Evolutionary conservation across 2,888 invertebrate species (phyloP).

Genomic region (Drosophila antonietae): DNA sequence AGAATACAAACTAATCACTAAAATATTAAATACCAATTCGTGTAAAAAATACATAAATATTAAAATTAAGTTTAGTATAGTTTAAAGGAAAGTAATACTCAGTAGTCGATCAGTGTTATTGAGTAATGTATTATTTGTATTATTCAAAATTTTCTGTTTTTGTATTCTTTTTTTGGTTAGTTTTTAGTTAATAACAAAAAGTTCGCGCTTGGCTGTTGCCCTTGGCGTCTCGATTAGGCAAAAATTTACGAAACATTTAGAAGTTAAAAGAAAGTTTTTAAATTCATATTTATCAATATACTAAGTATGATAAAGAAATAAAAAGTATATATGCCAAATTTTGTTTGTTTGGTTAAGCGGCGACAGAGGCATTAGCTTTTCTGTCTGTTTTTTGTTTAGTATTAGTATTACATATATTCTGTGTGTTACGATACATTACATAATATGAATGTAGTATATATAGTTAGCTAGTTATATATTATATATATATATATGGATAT

Average conservation of each 20-base stretch:
- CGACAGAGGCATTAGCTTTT: conserved; percentile 49
- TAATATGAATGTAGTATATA: conserved; percentile 41
- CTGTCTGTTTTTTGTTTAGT: background rate
- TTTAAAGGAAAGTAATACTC: conserved; percentile 45
- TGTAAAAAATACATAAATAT: conserved; percentile 51
- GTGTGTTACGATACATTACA: conserved; percentile 41
- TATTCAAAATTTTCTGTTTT: background rate
- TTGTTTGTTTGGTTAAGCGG: conserved; percentile 3
- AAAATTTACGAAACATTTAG: conserved; percentile 79
- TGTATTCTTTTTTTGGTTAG: conserved; percentile 16
- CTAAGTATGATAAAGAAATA: conserved; percentile 30
- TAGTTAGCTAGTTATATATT: conserved; percentile 34
- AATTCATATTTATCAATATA: conserved; percentile 34
- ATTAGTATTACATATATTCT: conserved; percentile 7
- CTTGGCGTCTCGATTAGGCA: conserved; percentile 53
- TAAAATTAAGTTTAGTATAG: conserved; percentile 54
- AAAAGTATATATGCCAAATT: conserved; percentile 49
- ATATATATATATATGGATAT: conserved; percentile 9
- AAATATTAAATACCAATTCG: conserved; percentile 67
- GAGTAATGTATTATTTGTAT: conserved; percentile 30
- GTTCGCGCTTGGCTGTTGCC: conserved; percentile 12
- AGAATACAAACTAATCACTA: conserved; percentile 38
- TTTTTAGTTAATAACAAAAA: conserved; percentile 35
- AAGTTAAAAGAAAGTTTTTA: conserved; percentile 12
- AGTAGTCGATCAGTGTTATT: conserved; percentile 32